Evolutionary conservation across 2,888 invertebrate genomes (phyloP).

Genomic region (Neoscelio sp.): DNA sequence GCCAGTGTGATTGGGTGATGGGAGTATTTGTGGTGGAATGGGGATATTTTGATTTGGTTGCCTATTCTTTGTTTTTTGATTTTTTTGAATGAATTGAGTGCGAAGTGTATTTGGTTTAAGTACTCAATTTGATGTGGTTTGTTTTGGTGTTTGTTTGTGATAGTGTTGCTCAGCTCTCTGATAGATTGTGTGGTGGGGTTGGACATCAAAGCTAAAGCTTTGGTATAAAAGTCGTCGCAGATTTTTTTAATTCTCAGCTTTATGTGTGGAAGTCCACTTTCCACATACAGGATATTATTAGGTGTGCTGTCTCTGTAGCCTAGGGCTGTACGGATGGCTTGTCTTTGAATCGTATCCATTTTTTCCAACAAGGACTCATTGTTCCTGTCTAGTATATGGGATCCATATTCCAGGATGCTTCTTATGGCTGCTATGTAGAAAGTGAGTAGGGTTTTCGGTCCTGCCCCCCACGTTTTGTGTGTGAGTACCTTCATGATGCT

Average conservation of each 20-base stretch:
- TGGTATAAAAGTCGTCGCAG: not conserved
- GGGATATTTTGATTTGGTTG: not conserved
- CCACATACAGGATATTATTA: not conserved
- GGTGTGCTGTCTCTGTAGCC: conserved; percentile 2
- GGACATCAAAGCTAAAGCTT: not conserved
- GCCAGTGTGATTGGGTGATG: too few relatives aligned
- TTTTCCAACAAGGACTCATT: not conserved
- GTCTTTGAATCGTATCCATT: not conserved
- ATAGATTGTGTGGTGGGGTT: not conserved
- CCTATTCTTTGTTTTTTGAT: not conserved
- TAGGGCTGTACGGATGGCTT: not conserved
- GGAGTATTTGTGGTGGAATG: not conserved
- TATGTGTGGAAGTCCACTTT: not conserved
- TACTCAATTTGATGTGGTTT: not conserved
- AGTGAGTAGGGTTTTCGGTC: conserved; percentile 2
- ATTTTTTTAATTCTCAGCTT: not conserved
- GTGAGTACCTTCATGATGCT: not conserved
- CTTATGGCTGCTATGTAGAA: conserved; percentile 10
- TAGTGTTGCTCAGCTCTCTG: not conserved
- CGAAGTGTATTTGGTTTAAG: not conserved
- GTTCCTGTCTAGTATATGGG: not conserved
- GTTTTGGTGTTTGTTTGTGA: not conserved
- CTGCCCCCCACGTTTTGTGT: conserved; percentile 2
- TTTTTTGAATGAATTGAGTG: not conserved
- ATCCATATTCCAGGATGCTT: not conserved